phyloP scores from a whole-genome alignment of 1,140 invertebrate species.

The Octopus sinensis region DNA sequence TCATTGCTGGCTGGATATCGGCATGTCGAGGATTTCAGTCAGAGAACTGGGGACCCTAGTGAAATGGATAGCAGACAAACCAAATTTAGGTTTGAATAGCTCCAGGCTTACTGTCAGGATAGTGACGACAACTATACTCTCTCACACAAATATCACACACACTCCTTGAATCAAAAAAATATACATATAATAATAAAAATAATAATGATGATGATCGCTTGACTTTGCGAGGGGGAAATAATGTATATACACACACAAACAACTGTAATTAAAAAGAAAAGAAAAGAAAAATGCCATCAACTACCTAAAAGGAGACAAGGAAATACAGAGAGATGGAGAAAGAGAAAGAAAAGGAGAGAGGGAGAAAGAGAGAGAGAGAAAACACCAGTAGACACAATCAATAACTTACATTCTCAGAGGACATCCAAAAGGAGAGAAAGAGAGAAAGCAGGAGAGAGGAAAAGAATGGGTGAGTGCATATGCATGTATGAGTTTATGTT shows the following conservation, averaged over 20 bases:
- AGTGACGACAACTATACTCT: no score
- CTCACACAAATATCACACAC: no score
- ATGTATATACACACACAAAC: neutral
- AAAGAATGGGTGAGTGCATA: no score
- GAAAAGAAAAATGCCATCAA: neutral
- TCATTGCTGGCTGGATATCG: constrained; percentile 30
- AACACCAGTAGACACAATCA: neutral
- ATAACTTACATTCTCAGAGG: constrained; percentile 1
- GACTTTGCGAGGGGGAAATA: no score
- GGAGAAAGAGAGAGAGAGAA: neutral
- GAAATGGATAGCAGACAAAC: constrained; percentile 19
- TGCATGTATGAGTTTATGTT: no score
- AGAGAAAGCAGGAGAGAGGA: no score
- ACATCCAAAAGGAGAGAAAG: neutral
- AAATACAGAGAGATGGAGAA: neutral
- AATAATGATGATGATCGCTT: no score
- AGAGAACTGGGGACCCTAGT: constrained; percentile 16
- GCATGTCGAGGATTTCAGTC: constrained; percentile 27
- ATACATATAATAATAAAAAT: no score
- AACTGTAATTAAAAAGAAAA: neutral
- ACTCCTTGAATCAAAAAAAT: no score
- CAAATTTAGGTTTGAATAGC: constrained; percentile 13
- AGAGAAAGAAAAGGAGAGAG: neutral
- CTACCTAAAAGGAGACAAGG: neutral
- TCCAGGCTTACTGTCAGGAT: neutral